phyloP scores from a whole-genome alignment of 2,888 invertebrate species.

The Pherbina coryleti region DNA sequence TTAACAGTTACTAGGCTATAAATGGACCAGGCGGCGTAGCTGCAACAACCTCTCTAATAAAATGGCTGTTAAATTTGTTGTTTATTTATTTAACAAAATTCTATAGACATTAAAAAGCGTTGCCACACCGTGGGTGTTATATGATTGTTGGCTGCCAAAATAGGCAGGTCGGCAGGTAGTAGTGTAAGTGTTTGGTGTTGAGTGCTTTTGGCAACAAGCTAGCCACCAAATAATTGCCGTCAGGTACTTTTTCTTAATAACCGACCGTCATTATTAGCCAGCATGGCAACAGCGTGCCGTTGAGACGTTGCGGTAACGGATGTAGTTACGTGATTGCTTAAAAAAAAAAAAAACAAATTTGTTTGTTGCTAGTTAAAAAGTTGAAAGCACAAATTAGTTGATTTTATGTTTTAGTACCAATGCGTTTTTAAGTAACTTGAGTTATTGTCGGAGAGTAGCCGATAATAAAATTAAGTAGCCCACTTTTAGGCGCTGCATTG shows the following conservation, averaged over 20 bases:
- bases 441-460: background rate
- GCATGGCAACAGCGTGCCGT: background rate
- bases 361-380: too few relatives aligned
- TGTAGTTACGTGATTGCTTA: background rate
- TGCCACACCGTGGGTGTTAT: slow-evolving; percentile 27
- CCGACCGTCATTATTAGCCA: background rate
- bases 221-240: background rate
- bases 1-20: too few relatives aligned
- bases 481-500: background rate
- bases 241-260: background rate
- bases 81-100: slow-evolving; percentile 50
- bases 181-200: too few relatives aligned
- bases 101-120: slow-evolving; percentile 40
- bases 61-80: slow-evolving; percentile 54
- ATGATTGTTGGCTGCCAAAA: too few relatives aligned
- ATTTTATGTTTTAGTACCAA: background rate
- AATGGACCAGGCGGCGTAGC: too few relatives aligned
- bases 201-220: too few relatives aligned
- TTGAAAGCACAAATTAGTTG: slow-evolving; percentile 2
- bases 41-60: background rate
- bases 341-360: too few relatives aligned
- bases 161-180: too few relatives aligned
- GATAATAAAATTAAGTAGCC: background rate
- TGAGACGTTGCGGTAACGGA: background rate
- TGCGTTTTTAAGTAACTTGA: background rate